Conservation (phyloP, 2,797 vertebrate genomes). For the Microtus californicus region DNA sequence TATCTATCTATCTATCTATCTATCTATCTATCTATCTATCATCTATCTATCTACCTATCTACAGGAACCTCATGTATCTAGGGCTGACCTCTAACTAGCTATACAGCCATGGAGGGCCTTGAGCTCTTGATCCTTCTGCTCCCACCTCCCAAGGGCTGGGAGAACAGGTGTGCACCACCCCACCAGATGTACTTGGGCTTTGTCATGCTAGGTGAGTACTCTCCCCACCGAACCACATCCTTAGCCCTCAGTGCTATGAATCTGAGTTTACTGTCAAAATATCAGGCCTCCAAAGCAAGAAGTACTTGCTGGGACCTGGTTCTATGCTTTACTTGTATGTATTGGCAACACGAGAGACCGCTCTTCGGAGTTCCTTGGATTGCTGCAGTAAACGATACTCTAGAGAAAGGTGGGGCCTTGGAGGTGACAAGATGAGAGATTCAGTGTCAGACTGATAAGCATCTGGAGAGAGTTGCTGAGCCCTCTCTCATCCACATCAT, state of each 20-base stretch:
- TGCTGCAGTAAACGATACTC: conserved; percentile 22
- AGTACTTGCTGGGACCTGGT: conserved; percentile 24
- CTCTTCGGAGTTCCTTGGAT: conserved; percentile 40
- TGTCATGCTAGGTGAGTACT: not conserved
- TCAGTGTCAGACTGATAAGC: conserved; percentile 10
- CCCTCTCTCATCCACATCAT: not conserved
- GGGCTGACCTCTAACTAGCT: not conserved
- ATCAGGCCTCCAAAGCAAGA: conserved; percentile 46
- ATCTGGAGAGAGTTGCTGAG: conserved; percentile 21
- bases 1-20: too few relatives aligned
- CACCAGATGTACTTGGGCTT: not conserved
- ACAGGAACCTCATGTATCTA: too few relatives aligned
- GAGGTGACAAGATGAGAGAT: conserved; percentile 14
- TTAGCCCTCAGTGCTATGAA: not conserved
- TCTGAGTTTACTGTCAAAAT: conserved; percentile 45
- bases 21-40: too few relatives aligned
- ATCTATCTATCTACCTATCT: too few relatives aligned
- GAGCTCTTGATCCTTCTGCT: not conserved
- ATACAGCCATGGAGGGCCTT: not conserved
- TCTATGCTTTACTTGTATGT: conserved; percentile 15
- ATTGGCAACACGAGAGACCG: conserved; percentile 1
- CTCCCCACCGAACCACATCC: not conserved
- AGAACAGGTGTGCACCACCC: not conserved
- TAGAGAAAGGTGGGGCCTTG: not conserved
- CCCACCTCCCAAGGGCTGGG: not conserved